phyloP scores from a whole-genome alignment of 23 tunicate genomes.

The Styela clava region DNA sequence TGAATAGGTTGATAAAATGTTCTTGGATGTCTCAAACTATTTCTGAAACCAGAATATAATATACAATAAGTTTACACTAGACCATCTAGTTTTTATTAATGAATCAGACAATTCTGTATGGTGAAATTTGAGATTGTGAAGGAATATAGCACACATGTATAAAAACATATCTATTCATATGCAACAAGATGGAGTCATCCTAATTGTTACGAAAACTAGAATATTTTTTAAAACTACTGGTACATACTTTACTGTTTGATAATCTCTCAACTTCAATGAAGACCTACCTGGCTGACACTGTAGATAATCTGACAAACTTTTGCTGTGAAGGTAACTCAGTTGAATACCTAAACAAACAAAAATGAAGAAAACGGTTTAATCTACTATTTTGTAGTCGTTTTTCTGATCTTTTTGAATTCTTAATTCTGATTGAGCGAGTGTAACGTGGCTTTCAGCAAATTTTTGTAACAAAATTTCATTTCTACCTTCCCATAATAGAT shows the following conservation, averaged over 20 bases:
- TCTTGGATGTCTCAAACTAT: conserved; percentile 9
- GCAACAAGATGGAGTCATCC: neutral
- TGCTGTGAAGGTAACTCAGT: conserved; percentile 27
- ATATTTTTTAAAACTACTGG: neutral
- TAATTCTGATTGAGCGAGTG: too few relatives aligned
- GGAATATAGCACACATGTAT: neutral
- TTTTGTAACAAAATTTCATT: too few relatives aligned
- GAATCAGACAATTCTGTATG: too few relatives aligned
- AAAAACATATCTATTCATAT: neutral
- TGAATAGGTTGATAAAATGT: conserved; percentile 16
- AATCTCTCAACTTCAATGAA: neutral
- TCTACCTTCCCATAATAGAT: conserved; percentile 15
- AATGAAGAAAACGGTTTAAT: too few relatives aligned
- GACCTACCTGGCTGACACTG: conserved; percentile 69
- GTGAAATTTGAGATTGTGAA: neutral
- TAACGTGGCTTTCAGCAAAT: too few relatives aligned
- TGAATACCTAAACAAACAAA: conserved; percentile 31
- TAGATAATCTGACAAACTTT: conserved; percentile 53
- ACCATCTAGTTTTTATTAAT: too few relatives aligned
- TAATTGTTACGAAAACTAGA: neutral
- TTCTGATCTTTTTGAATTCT: too few relatives aligned
- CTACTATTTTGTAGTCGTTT: too few relatives aligned
- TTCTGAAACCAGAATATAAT: neutral
- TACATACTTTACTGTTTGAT: neutral
- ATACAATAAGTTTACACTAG: too few relatives aligned